These are phyloP conservation scores for Sesamia inferens DNA, from an alignment of 2,888 invertebrate genomes.

Conservation along the genomic window DNA sequence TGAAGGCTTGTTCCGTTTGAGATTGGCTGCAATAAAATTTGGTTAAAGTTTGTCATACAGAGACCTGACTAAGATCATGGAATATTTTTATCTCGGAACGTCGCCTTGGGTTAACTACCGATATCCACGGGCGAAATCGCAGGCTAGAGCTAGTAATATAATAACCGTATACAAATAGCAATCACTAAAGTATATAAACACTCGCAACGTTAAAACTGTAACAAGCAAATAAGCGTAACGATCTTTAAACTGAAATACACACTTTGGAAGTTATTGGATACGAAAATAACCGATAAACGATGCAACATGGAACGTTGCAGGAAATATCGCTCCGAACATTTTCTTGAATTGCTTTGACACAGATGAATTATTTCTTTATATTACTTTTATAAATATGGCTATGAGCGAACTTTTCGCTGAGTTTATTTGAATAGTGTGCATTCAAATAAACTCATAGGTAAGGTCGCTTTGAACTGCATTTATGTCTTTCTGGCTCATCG, in stretches of 20 bases:
- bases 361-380: slow-evolving; percentile 26
- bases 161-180: neutral
- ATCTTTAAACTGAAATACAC: slow-evolving; percentile 19
- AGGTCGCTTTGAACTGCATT: neutral
- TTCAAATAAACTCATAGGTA: too few relatives aligned
- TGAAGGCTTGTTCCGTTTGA: too few relatives aligned
- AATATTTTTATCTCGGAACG: too few relatives aligned
- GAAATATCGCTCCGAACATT: slow-evolving; percentile 31
- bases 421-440: neutral
- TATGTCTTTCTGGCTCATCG: neutral
- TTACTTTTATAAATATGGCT: slow-evolving; percentile 15
- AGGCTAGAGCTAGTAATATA: neutral
- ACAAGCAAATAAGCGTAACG: slow-evolving; percentile 14
- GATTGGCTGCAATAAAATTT: too few relatives aligned
- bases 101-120: too few relatives aligned
- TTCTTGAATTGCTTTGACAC: slow-evolving; percentile 36
- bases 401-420: neutral
- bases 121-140: too few relatives aligned
- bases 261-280: slow-evolving; percentile 40
- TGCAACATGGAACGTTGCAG: slow-evolving; percentile 18
- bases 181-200: slow-evolving; percentile 12
- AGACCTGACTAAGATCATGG: too few relatives aligned
- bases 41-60: too few relatives aligned
- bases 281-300: slow-evolving; percentile 38
- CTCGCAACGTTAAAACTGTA: slow-evolving; percentile 11